Evolutionary conservation across 1,140 invertebrate species (phyloP).

Genomic region (Euglossa dilemma): DNA sequence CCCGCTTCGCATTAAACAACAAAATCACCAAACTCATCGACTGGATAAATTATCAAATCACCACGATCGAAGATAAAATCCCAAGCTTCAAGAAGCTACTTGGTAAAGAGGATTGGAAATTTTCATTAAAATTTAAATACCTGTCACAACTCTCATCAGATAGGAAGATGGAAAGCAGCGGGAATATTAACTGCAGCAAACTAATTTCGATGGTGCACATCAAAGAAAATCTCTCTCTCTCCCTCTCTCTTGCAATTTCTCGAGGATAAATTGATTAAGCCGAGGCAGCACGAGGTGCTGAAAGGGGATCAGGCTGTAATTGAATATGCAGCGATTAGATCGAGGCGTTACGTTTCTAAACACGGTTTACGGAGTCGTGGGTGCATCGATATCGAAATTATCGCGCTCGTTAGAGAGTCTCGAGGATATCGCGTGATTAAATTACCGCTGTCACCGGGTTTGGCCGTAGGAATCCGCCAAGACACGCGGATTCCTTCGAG

Average conservation of each 20-base stretch:
- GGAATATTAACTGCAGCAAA: neutral
- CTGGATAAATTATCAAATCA: no score
- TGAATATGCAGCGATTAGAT: conserved; percentile 37
- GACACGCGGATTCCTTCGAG: neutral
- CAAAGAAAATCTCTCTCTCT: conserved; percentile 6
- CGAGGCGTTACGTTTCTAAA: conserved; percentile 37
- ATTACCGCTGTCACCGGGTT: neutral
- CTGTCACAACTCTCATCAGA: neutral
- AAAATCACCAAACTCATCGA: no score
- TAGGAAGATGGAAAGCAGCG: neutral
- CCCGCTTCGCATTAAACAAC: no score
- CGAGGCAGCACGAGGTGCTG: neutral
- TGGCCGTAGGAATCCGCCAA: neutral
- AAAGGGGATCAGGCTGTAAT: conserved; percentile 7
- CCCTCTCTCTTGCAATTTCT: conserved; percentile 13
- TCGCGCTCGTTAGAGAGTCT: conserved; percentile 6
- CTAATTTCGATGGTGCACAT: neutral
- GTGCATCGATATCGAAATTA: conserved; percentile 43
- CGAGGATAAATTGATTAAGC: conserved; percentile 6
- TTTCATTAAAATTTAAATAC: neutral
- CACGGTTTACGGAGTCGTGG: conserved; percentile 4
- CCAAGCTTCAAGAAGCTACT: no score
- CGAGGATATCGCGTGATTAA: conserved; percentile 22
- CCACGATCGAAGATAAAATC: no score
- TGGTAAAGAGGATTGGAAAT: no score